phyloP scores from a whole-genome alignment of 2,113 vertebrate genomes.

The Carlito syrichta region DNA sequence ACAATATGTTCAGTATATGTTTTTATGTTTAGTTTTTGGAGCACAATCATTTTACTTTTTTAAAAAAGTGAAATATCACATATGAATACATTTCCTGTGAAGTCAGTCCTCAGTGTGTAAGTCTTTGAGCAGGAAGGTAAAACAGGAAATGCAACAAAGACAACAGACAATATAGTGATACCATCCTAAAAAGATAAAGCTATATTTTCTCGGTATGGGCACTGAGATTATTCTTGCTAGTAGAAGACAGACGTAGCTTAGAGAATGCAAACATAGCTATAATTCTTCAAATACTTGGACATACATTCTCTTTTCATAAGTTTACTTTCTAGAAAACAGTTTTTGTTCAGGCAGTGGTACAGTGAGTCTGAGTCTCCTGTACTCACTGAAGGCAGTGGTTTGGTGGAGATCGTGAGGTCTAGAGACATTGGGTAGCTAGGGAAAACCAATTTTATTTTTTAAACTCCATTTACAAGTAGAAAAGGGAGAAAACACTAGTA shows the following conservation, averaged over 20 bases:
- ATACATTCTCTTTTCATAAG: background rate
- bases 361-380: background rate
- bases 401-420: background rate
- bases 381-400: background rate
- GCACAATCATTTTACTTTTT: background rate
- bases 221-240: background rate
- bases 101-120: background rate
- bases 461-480: background rate
- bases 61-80: background rate
- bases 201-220: background rate
- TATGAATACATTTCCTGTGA: slow-evolving; percentile 23
- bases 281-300: background rate
- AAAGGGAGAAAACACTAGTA: background rate
- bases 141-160: slow-evolving; percentile 39
- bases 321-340: background rate
- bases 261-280: background rate
- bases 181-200: background rate
- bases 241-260: background rate
- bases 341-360: background rate
- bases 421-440: background rate
- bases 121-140: background rate
- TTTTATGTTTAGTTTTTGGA: background rate
- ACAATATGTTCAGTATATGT: background rate
- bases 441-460: background rate
- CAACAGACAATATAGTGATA: background rate